These are phyloP conservation scores for Chloropsis hardwickii DNA, from an alignment of 2,113 vertebrate genomes.

Conservation along the genomic window DNA sequence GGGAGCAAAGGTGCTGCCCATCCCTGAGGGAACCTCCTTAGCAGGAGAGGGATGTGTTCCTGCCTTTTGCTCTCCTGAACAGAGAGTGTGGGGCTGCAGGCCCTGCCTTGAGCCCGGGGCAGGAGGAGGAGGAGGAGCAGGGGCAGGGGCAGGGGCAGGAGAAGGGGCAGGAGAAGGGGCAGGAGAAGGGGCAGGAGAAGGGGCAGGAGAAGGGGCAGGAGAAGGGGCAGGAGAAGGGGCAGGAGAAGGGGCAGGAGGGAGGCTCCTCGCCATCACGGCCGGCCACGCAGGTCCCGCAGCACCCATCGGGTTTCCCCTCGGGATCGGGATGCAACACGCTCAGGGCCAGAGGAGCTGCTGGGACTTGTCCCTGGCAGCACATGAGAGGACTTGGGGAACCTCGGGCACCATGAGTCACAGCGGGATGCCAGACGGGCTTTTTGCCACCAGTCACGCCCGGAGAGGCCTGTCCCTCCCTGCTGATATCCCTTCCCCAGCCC, in stretches of 20 bases:
- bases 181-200: neutral
- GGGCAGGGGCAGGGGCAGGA: neutral
- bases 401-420: neutral
- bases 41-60: neutral
- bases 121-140: neutral
- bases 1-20: neutral
- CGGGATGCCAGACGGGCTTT: neutral
- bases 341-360: neutral
- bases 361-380: constrained; percentile 9
- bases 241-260: neutral
- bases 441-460: neutral
- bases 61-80: neutral
- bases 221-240: neutral
- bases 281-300: neutral
- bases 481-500: neutral
- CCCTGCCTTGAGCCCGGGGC: neutral
- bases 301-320: neutral
- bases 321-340: accelerated
- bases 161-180: neutral
- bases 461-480: neutral
- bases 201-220: neutral
- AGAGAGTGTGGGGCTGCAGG: neutral
- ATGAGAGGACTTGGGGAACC: neutral
- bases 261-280: accelerated
- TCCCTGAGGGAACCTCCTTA: neutral